A percentile compares a stretch with the other conserved stretches of the same genome.
Evolutionary conservation across 2,888 invertebrate species (phyloP).

Genomic region (Caenorhabditis macrosperma): DNA sequence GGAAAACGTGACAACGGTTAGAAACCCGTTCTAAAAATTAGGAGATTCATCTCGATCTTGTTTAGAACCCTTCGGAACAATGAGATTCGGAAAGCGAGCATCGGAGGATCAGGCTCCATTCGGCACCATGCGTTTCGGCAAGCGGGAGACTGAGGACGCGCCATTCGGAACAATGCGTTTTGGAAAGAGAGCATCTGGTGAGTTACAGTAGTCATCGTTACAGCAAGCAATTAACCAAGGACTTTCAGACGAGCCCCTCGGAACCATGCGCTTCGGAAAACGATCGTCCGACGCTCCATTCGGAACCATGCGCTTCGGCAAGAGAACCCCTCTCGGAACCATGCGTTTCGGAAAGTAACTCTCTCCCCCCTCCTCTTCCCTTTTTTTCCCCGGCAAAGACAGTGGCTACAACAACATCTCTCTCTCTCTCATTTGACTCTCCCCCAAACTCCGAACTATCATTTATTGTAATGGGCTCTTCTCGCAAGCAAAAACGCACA

Average conservation of each 20-base stretch:
- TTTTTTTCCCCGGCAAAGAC: slow-evolving; percentile 10
- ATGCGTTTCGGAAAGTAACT: slow-evolving; percentile 70
- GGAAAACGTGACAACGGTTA: slow-evolving; percentile 63
- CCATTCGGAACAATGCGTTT: slow-evolving; percentile 68
- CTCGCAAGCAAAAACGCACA: slow-evolving; percentile 15
- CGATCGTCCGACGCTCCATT: slow-evolving; percentile 37
- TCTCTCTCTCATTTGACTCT: slow-evolving; percentile 9
- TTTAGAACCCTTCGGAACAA: slow-evolving; percentile 48
- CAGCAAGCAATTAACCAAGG: no score
- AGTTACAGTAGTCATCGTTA: not conserved
- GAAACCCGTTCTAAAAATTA: no score
- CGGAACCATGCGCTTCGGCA: slow-evolving; percentile 60
- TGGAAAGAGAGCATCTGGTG: slow-evolving; percentile 50
- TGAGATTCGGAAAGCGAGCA: slow-evolving; percentile 52
- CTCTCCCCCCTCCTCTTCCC: not conserved
- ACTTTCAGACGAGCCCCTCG: slow-evolving; percentile 39
- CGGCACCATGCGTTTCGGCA: slow-evolving; percentile 50
- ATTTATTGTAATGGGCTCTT: slow-evolving; percentile 22
- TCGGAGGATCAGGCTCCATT: slow-evolving; percentile 31
- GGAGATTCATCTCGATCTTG: no score
- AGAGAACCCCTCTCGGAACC: slow-evolving; percentile 67
- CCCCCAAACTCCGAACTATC: not conserved
- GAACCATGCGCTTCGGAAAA: slow-evolving; percentile 63
- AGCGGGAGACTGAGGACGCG: slow-evolving; percentile 19
- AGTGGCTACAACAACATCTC: slow-evolving; percentile 16